Conservation (phyloP, 64 coral and sea anemone species). For the Pocillopora damicornis region DNA sequence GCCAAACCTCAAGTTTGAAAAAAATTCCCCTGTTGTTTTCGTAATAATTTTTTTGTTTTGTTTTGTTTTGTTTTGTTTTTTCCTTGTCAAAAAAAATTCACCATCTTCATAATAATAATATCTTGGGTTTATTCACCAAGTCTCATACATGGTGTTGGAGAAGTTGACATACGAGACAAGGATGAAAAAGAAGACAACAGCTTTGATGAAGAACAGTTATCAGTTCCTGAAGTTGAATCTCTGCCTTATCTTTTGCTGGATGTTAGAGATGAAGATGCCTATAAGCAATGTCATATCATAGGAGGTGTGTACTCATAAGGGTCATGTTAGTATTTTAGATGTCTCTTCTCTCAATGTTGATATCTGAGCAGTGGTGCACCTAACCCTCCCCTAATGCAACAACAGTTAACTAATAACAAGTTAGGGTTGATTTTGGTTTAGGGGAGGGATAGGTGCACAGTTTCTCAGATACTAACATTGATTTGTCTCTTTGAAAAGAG, state of each 20-base stretch:
- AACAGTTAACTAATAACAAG: no score
- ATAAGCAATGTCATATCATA: constrained; percentile 90
- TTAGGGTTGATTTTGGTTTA: no score
- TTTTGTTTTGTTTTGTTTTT: no score
- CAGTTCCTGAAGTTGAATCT: constrained; percentile 78
- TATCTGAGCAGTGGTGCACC: background rate
- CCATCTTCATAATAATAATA: background rate
- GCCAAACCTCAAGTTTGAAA: background rate
- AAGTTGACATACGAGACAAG: constrained; percentile 80
- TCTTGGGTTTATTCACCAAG: constrained; percentile 27
- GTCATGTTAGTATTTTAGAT: background rate
- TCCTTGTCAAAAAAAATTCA: no score
- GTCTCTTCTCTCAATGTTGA: background rate
- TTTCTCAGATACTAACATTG: no score
- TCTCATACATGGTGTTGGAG: constrained; percentile 97
- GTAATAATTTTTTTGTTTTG: no score
- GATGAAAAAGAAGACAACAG: constrained; percentile 25
- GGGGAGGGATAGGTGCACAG: no score
- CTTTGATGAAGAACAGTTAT: background rate
- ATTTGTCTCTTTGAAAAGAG: no score
- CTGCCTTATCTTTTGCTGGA: constrained; percentile 91
- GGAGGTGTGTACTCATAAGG: constrained; percentile 55
- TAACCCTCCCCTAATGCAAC: no score
- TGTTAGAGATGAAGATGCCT: constrained; percentile 89
- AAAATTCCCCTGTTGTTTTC: no score